Evolutionary conservation across 2,888 invertebrate genomes (phyloP), one percentile per base, ranked within the genome.

Genomic region (Trachelus iudaicus): DNA sequence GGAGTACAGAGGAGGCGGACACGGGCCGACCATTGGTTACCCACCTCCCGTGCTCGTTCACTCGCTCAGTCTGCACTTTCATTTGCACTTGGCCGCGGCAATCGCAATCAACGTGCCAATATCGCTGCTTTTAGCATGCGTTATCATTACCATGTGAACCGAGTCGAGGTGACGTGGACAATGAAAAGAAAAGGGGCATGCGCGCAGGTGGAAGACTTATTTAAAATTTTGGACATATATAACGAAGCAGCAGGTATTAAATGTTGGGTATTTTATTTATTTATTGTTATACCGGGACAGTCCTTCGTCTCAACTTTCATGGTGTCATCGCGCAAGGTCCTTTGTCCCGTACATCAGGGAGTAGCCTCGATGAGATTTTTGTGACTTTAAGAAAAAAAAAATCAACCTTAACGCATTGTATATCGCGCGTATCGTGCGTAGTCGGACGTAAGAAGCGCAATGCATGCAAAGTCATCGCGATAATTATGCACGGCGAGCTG

Each of bases 401-500:
- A 23, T 23, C 12, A 3, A 1, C 23, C 9, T 56, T 40, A 40
- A 23, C 2, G 9, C 23, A 56, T 56, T 56, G 23, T 56, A 23
- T 23, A 23, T 56, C 56, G 56, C 15, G 40, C 40, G 40, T 40
- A 40, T 40, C 40, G 40, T 56, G 56, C 56, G 56, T 56, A 56
- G 56, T 56, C 56, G 9, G 56, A 56, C 23, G 56, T 56, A 56
- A 56, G 56, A 23, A 56, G 23, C 9, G 56, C 9, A 56, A 56
- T 56, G 56, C 23, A 56, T 56, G 56, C 23, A 56, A 56, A 78
- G 80, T 83, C 83, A 80, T 83, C 80, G 80, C 76, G 79, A 83
- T 84, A 85, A 85, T 85, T 85, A 81, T 80, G 79, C 80, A 75
- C 76, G 74, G 11, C 79, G 79, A 78, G 75, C 34, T 69, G 75